These are phyloP conservation scores for Callionymus lyra DNA, from an alignment of 2,113 vertebrate species.

Conservation along the genomic window DNA sequence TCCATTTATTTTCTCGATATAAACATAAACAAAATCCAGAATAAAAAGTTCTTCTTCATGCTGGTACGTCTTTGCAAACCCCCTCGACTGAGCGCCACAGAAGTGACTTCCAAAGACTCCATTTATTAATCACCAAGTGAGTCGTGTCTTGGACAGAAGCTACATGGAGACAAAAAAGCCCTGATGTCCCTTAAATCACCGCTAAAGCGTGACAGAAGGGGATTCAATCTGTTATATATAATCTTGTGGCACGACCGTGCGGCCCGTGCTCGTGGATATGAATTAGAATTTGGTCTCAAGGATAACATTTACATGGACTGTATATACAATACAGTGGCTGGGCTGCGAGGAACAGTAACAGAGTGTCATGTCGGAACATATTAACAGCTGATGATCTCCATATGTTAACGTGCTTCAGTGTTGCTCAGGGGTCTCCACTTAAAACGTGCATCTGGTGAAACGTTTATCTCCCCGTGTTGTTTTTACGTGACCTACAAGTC, in stretches of 20 bases:
- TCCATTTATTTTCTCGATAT: conserved; percentile 40
- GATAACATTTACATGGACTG: conserved; percentile 73
- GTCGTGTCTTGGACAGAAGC: conserved; percentile 30
- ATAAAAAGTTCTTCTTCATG: conserved; percentile 13
- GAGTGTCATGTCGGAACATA: conserved; percentile 64
- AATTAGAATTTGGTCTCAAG: conserved; percentile 67
- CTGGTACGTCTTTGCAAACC: conserved; percentile 30
- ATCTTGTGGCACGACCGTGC: conserved; percentile 47
- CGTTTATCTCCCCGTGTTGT: conserved; percentile 7
- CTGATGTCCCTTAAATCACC: conserved; percentile 49
- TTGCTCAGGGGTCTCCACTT: conserved; percentile 9
- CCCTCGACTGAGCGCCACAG: conserved; percentile 36
- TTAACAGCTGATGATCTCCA: conserved; percentile 71
- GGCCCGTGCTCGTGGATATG: conserved; percentile 61
- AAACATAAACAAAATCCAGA: conserved; percentile 36
- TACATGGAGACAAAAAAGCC: conserved; percentile 33
- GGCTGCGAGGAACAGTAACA: conserved; percentile 70
- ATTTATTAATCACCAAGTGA: conserved; percentile 49
- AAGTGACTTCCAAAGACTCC: conserved; percentile 33
- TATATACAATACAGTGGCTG: conserved; percentile 69
- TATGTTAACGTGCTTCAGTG: conserved; percentile 55
- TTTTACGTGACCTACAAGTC: no score
- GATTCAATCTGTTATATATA: conserved; percentile 56
- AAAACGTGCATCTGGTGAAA: conserved; percentile 4
- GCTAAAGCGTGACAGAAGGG: conserved; percentile 50